Evolutionary conservation across 2,113 vertebrate species (phyloP), one percentile per base, ranked within the genome.

Genomic region (Stictonetta naevosa): DNA sequence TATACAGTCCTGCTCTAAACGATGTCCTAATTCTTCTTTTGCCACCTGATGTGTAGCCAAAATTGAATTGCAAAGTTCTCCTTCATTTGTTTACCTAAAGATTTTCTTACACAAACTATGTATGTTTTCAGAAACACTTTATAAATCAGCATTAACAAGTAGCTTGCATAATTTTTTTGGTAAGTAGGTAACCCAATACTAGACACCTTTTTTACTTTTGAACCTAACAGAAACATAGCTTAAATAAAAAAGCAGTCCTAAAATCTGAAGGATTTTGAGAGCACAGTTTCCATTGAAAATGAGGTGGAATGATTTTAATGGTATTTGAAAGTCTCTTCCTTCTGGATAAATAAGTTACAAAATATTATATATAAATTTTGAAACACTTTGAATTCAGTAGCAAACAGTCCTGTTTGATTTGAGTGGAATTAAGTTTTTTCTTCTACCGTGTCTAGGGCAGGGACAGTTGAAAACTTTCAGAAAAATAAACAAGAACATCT

Each of bases 401-500:
- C 48, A 69, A 91, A 76, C 28, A 53, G n/a, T 83, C 88, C 36
- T 82, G 13, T 66, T 94, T 83, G 64, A 75, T 90, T 93, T 95
- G 60, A 86, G 28, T 72, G 58, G 68, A 56, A 64, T 20, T 52
- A 17, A 25, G 12, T 62, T 46, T 91, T 87, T 95, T 88, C 12
- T 87, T 76, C 63, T 13, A 11, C 29, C 68, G 7, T 79, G 33
- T 76, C 40, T 91, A 69, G 55, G 71, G 40, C n/a, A 85, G 58
- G 13, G 14, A 53, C 21, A 68, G 44, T 81, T 90, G 64, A 92
- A 95, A 92, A 87, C 38, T 79, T 90, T 42, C 52, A 68, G 71
- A 85, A 86, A 93, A 90, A 33, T 77, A 95, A 94, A 95, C 83
- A 84, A 77, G 78, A 76, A 55, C 40, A 85, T 94, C 42, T 95